Percentiles rank a stretch among this genome's conserved stretches.
Conservation (phyloP, 2,888 invertebrate species). For the Drosophila sordidula region DNA sequence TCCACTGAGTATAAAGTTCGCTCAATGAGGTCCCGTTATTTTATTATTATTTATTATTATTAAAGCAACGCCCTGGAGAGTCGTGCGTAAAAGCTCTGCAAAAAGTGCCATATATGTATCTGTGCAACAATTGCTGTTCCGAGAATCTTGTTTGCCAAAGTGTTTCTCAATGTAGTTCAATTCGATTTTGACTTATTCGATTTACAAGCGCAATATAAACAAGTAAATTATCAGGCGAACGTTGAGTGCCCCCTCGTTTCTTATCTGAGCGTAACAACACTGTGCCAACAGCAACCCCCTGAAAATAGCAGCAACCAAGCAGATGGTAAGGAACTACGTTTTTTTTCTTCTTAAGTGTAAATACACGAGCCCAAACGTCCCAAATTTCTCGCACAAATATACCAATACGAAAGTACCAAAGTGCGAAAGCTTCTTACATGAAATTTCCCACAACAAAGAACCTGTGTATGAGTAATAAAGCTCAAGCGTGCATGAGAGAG, state of each 20-base stretch:
- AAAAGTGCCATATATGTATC: constrained; percentile 31
- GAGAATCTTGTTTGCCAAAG: constrained; percentile 4
- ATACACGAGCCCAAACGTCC: constrained; percentile 22
- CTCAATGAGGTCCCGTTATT: background rate
- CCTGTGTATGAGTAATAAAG: constrained; percentile 56
- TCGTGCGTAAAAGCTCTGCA: constrained; percentile 35
- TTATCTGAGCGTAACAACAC: constrained; percentile 24
- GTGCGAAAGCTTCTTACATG: constrained; percentile 45
- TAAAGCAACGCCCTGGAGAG: background rate
- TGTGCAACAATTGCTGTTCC: background rate
- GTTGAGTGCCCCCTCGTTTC: constrained; percentile 5
- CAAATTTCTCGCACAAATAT: background rate
- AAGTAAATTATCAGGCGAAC: constrained; percentile 11
- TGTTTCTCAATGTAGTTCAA: constrained; percentile 5
- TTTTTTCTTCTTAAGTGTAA: background rate
- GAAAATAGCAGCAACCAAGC: background rate
- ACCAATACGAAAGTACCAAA: constrained; percentile 2
- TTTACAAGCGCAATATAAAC: constrained; percentile 24
- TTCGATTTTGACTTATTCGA: constrained; percentile 37
- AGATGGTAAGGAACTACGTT: constrained; percentile 15
- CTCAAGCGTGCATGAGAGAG: constrained; percentile 8
- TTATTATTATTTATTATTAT: background rate
- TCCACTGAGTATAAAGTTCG: background rate
- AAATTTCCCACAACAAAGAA: constrained; percentile 78
- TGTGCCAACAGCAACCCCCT: background rate